Conservation (phyloP, 2,888 invertebrate genomes). For the Belgica antarctica region DNA sequence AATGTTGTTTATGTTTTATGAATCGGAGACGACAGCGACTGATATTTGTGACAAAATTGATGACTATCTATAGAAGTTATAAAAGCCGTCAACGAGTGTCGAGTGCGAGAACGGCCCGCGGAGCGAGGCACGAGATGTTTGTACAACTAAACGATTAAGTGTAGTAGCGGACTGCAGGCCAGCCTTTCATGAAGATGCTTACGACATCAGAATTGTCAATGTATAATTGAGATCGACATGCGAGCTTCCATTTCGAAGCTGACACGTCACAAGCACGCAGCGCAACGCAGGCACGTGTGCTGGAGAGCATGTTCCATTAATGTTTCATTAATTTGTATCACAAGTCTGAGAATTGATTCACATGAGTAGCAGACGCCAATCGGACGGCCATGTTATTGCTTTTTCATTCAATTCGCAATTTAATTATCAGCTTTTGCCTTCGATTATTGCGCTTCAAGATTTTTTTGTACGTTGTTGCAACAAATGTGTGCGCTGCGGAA, state of each 20-base stretch:
- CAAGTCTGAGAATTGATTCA: background rate
- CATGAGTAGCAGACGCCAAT: conserved; percentile 5
- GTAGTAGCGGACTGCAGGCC: background rate
- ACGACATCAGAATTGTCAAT: conserved; percentile 25
- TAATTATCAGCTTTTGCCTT: conserved; percentile 18
- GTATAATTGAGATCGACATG: conserved; percentile 11
- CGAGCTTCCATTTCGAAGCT: background rate
- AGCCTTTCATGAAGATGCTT: background rate
- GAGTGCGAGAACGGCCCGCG: background rate
- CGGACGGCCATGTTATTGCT: background rate
- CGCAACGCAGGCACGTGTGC: background rate
- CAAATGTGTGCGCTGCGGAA: too few species aligned
- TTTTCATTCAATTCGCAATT: background rate
- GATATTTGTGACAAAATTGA: background rate
- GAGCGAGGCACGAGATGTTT: background rate
- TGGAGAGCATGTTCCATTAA: background rate
- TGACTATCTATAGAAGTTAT: conserved; percentile 2
- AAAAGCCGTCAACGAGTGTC: background rate
- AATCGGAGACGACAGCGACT: background rate
- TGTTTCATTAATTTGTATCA: conserved; percentile 20
- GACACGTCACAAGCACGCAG: background rate
- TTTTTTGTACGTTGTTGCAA: background rate
- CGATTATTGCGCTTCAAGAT: background rate
- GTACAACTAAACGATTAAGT: conserved; percentile 17
- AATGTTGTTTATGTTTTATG: background rate